Base-by-base conservation (phyloP, 2,888 invertebrate genomes). In the Drosophila diplacantha region DNA sequence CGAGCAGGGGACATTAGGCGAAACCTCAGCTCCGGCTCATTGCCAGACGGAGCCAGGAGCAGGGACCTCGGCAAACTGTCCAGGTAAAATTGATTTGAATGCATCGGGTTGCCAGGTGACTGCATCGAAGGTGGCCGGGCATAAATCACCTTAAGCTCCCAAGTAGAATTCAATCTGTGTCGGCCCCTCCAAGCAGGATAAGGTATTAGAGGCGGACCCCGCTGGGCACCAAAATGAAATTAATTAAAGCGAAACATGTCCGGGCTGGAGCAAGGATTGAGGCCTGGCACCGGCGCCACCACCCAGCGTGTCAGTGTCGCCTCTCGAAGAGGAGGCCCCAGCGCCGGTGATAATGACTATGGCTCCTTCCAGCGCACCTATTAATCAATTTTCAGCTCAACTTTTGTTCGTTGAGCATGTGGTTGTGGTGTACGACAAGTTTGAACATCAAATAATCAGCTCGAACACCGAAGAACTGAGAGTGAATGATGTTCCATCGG, bases 301-400 rank as follows among this genome's bases (percentile, higher is more conserved):
- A 44, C 51, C 59, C 39, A 44, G 44, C 31, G 72, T 56, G 73
- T 76, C 58, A 58, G 51, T 63, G 62, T 71, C 61, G 60, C 53
- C 47, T 29, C 59, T 60, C 66, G 65, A 67, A 72, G 70, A 66
- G 64, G 62, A 74, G 44, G 47, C 74, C 52, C 53, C 57, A 71
- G 58, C 58, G 16, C n/a, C 46, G 26, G 14, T 26, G 69, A 47
- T 61, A 62, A 61, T 61, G 39, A 47, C 16, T 24, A n/a, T 38
- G 63, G 31, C 31, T 29, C 26, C 18, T 24, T 14, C 18, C 54
- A 44, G 43, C 54, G 50, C 62, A 79, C 76, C 83, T 83, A 83
- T 79, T 79, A 79, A 79, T 79, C 78, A 83, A 79, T 66, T 81
- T 83, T 69, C 66, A 73, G 76, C 53, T 64, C 74, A 77, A 77